Conservation (phyloP, 2,113 vertebrate genomes). For the Lepus timidus region DNA sequence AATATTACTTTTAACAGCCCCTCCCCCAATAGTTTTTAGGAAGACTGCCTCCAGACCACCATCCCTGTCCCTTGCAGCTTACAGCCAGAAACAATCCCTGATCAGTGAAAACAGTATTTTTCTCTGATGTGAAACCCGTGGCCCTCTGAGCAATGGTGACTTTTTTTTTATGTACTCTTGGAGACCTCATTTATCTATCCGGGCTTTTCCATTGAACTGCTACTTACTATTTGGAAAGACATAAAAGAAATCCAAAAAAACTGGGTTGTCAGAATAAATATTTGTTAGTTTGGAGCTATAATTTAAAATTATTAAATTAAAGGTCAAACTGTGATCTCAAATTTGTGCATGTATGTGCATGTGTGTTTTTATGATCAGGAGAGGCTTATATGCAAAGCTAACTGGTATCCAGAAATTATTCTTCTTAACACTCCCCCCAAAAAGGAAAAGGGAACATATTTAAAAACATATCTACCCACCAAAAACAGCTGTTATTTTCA, state of each 20-base stretch:
- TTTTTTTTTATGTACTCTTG: not conserved
- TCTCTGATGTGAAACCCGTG: not conserved
- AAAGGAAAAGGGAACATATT: not conserved
- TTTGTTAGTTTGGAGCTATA: not conserved
- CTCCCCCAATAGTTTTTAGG: slow-evolving; percentile 75
- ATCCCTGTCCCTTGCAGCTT: not conserved
- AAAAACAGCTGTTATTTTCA: not conserved
- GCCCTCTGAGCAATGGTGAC: not conserved
- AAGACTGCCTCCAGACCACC: not conserved
- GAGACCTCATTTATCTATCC: slow-evolving; percentile 16
- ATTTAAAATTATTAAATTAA: slow-evolving; percentile 26
- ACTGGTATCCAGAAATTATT: not conserved
- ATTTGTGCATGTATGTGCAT: not conserved
- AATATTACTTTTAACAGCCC: slow-evolving; percentile 77
- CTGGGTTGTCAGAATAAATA: not conserved
- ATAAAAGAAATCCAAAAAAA: not conserved
- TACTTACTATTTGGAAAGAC: slow-evolving; percentile 32
- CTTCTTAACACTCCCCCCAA: not conserved
- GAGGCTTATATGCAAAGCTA: not conserved
- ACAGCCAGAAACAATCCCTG: not conserved
- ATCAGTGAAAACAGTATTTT: not conserved
- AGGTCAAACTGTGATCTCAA: not conserved
- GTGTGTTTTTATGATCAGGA: not conserved
- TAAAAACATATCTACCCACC: not conserved
- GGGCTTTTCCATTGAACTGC: not conserved